A percentile compares a stretch with the other conserved stretches of the same genome.
Evolutionary conservation across 2,113 vertebrate genomes (phyloP).

Genomic region (Promerops cafer): DNA sequence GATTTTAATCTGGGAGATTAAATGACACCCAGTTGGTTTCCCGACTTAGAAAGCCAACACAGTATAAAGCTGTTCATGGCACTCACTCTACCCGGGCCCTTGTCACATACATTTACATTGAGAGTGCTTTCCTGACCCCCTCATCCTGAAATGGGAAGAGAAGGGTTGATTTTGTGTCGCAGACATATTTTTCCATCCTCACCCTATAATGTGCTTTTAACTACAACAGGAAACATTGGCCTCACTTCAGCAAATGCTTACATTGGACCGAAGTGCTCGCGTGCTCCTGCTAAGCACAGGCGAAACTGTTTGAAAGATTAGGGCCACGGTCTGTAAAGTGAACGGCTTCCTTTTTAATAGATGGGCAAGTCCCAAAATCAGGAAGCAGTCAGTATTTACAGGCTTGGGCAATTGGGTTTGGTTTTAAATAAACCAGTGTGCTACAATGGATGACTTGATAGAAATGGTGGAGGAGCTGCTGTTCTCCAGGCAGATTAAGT

Average conservation of each 20-base stretch:
- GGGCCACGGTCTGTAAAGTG: not conserved
- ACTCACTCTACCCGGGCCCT: not conserved
- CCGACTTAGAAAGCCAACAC: slow-evolving; percentile 31
- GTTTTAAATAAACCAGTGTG: not conserved
- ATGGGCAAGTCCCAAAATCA: not conserved
- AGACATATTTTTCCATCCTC: slow-evolving; percentile 6
- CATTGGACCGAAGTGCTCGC: not conserved
- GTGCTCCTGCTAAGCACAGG: not conserved
- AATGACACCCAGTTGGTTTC: slow-evolving; percentile 66
- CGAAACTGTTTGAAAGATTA: not conserved
- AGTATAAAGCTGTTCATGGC: not conserved
- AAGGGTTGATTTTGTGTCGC: not conserved
- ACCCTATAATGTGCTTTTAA: slow-evolving; percentile 34
- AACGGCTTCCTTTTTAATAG: not conserved
- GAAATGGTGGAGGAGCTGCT: not conserved
- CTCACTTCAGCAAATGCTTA: slow-evolving; percentile 4
- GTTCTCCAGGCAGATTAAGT: not conserved
- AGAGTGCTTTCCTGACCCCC: not conserved
- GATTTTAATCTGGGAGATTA: slow-evolving; percentile 75
- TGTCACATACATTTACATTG: not conserved
- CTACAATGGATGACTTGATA: not conserved
- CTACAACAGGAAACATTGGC: slow-evolving; percentile 31
- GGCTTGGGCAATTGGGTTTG: not conserved
- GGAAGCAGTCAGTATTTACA: not conserved
- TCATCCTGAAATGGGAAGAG: not conserved